Conservation (phyloP, 2,113 vertebrate genomes). For the Furnarius figulus region DNA sequence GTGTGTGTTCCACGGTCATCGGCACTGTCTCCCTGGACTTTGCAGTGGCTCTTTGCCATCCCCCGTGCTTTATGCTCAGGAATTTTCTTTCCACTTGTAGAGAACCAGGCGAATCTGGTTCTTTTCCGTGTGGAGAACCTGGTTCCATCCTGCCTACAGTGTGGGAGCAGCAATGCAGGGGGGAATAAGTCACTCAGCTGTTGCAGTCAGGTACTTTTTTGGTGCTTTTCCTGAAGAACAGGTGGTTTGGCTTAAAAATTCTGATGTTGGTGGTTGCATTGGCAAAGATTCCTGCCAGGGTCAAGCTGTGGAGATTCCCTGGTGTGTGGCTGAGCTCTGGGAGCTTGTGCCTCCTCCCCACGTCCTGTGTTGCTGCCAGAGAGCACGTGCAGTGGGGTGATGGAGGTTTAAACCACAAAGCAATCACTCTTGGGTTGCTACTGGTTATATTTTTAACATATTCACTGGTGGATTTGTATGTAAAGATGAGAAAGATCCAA, state of each 20-base stretch:
- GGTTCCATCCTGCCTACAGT: not conserved
- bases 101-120: not conserved
- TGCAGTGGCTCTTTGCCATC: not conserved
- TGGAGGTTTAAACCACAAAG: not conserved
- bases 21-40: fast-evolving
- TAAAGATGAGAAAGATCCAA: not conserved
- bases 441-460: not conserved
- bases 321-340: not conserved
- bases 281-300: not conserved
- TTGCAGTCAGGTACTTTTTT: not conserved
- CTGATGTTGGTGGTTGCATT: not conserved
- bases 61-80: not conserved
- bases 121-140: not conserved
- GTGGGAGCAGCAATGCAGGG: not conserved
- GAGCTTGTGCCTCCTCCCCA: not conserved
- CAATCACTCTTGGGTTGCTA: not conserved
- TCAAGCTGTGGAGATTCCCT: not conserved
- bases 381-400: not conserved
- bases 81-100: not conserved
- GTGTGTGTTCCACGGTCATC: fast-evolving
- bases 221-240: not conserved
- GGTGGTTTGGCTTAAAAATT: not conserved
- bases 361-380: fast-evolving
- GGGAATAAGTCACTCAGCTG: not conserved
- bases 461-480: not conserved